Evolutionary conservation across 2,888 invertebrate species (phyloP).

Genomic region (Cheilosia vernalis): DNA sequence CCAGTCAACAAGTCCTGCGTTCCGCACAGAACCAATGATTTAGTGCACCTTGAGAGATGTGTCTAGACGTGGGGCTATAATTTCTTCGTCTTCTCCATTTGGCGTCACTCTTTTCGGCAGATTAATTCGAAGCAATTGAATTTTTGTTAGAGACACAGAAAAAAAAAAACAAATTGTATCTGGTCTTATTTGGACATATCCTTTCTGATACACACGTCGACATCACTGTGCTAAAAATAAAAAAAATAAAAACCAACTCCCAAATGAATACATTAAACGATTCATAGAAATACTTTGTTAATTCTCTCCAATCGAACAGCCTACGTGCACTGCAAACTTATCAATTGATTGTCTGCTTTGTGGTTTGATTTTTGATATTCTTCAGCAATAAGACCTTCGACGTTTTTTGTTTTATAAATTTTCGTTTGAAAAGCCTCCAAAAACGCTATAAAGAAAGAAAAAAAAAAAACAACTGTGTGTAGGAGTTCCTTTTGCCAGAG

Average conservation of each 20-base stretch:
- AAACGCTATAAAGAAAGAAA: slow-evolving; percentile 26
- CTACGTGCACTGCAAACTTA: slow-evolving; percentile 63
- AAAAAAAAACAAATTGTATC: neutral
- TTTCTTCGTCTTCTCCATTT: slow-evolving; percentile 21
- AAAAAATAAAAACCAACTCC: slow-evolving; percentile 7
- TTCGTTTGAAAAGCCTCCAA: slow-evolving; percentile 27
- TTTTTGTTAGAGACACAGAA: slow-evolving; percentile 16
- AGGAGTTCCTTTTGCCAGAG: slow-evolving; percentile 56
- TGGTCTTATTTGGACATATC: slow-evolving; percentile 43
- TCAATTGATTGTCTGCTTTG: slow-evolving; percentile 52
- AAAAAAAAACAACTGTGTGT: slow-evolving; percentile 35
- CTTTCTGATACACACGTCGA: slow-evolving; percentile 4
- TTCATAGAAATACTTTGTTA: slow-evolving; percentile 23
- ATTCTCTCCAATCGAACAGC: slow-evolving; percentile 41
- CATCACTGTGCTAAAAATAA: slow-evolving; percentile 48
- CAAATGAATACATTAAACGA: slow-evolving; percentile 9
- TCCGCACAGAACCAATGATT: slow-evolving; percentile 55
- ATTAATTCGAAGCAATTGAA: slow-evolving; percentile 60
- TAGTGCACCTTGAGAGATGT: slow-evolving; percentile 48
- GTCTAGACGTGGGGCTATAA: slow-evolving; percentile 59
- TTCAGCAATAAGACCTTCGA: slow-evolving; percentile 54
- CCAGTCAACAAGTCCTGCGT: slow-evolving; percentile 37
- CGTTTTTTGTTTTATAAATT: neutral
- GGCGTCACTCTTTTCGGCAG: slow-evolving; percentile 33
- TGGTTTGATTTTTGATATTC: slow-evolving; percentile 34